A percentile compares a stretch with the other conserved stretches of the same genome.
Conservation (phyloP, 2,797 vertebrate species). For the Gadopsis marmoratus region DNA sequence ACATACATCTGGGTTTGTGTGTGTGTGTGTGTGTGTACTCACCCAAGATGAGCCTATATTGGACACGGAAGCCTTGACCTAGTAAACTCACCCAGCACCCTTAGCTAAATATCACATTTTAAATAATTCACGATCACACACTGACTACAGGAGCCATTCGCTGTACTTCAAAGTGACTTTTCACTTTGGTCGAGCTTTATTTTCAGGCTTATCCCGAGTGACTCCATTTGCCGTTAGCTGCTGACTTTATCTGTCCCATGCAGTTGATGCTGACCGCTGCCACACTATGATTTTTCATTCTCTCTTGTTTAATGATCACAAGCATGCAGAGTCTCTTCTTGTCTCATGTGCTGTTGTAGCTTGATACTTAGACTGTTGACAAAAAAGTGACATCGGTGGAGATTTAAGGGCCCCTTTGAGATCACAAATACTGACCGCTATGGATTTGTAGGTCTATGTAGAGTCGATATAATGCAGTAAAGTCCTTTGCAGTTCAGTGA, state of each 20-base stretch:
- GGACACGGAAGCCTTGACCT: slow-evolving; percentile 51
- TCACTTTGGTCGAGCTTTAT: slow-evolving; percentile 42
- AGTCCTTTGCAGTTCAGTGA: slow-evolving; percentile 23
- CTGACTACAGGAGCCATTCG: slow-evolving; percentile 24
- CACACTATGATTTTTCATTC: slow-evolving; percentile 25
- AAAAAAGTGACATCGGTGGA: slow-evolving; percentile 32
- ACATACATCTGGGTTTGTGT: slow-evolving; percentile 27
- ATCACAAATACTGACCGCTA: slow-evolving; percentile 18
- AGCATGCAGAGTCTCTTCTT: slow-evolving; percentile 31
- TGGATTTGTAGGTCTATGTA: slow-evolving; percentile 36
- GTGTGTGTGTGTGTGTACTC: slow-evolving; percentile 11
- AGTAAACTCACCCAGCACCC: slow-evolving; percentile 57
- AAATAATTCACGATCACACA: slow-evolving; percentile 60
- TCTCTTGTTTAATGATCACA: slow-evolving; percentile 47
- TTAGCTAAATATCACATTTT: slow-evolving; percentile 62
- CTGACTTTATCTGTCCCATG: slow-evolving; percentile 51
- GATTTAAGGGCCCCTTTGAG: slow-evolving; percentile 45
- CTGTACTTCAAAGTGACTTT: slow-evolving; percentile 47
- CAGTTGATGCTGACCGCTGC: slow-evolving; percentile 42
- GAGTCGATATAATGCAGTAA: slow-evolving; percentile 21
- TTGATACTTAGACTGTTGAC: slow-evolving; percentile 41
- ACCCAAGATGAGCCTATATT: slow-evolving; percentile 21
- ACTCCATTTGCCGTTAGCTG: slow-evolving; percentile 41
- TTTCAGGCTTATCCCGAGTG: slow-evolving; percentile 45
- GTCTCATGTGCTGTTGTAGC: slow-evolving; percentile 10